Base-by-base conservation (phyloP, 2,113 vertebrate species). In the Etia nguti region DNA sequence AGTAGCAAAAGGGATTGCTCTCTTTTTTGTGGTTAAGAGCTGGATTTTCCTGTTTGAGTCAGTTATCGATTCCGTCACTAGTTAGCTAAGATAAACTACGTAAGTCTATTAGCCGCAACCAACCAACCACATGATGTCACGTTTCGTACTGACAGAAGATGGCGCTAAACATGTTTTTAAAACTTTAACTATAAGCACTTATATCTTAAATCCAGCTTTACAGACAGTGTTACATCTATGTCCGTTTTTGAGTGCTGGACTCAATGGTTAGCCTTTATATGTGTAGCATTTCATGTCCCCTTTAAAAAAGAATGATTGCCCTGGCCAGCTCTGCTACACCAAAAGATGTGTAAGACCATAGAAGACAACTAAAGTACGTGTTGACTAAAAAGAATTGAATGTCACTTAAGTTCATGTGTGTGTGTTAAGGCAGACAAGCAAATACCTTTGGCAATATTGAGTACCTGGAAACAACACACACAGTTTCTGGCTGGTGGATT, bases 21-120 rank as follows among this genome's bases (percentile, higher is more conserved):
- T 5, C 36, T 38, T 65, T 8, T 38, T 65, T 38, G 18, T 1
- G 0, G 59, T 34, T 60, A 34, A 34, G 18, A 34, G 9, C 16
- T 60, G 57, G 57, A 34, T 60, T 60, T 60, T 60, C 57, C 29
- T 34, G 16, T 60, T 34, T 60, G 57, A 60, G 16, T 34, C 29
- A 11, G 34, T 34, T 62, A 62, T 60, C 3, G 0, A 60, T 60
- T 60, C 29, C 31, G 57, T 18, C 1, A 34, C 26, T 60, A 10
- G 1, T 60, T 60, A 60, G 3, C 57, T 34, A 34, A 60, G 57
- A 65, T 36, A 2, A 65, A 65, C 18, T n/a, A 65, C 36, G 1
- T 65, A 4, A n/a, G 10, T 65, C 0, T 65, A 2, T 36, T 65
- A 65, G 31, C 59, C 4, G 2, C 59, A 62, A 62, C 31, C 59